Base-by-base conservation (phyloP, 2,113 vertebrate genomes). In the Cyprinodon variegatus region DNA sequence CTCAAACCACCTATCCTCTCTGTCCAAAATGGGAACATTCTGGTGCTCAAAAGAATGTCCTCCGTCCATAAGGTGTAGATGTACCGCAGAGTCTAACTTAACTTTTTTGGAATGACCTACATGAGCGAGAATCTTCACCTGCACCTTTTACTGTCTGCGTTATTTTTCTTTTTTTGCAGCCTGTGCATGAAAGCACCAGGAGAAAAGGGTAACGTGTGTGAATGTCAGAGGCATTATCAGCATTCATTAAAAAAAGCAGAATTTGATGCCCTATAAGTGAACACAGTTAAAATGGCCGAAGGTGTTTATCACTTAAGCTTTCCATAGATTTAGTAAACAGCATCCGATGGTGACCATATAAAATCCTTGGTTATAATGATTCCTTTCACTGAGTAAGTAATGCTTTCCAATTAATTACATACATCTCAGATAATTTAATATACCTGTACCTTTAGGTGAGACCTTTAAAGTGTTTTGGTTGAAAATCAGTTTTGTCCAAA, bases 401-500 rank as follows among this genome's bases (percentile, higher is more conserved):
- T 40, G 45, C 29, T 75, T 69, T 36, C 61, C 36, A 61, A 13
- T 14, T 20, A 45, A 43, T 60, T 60, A 29, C 5, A 15, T n/a
- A 38, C 11, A n/a, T 43, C 45, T 65, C 53, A 60, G 12, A 12
- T 17, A 71, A 50, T 13, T 61, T 79, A 14, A n/a, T 57, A 22
- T 3, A 7, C 9, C 36, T 62, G 46, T 20, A 20, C 37, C 15
- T 11, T 59, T 10, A 40, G n/a, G 61, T 77, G 12, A 36, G 15
- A 41, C 41, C 60, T 73, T 70, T 22, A 68, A 70, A 36, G 20
- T 41, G 11, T 62, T 22, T 20, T 3, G 1, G 38, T 3, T 22
- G 50, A n/a, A 78, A 70, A 76, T 67, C 41, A 69, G 20, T 20
- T 12, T 72, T 29, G 29, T 29, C 50, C 40, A 60, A 70, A 69